Evolutionary conservation across 1,140 invertebrate species (phyloP), one percentile per base, ranked within the genome.

Genomic region (Lycorma delicatula): DNA sequence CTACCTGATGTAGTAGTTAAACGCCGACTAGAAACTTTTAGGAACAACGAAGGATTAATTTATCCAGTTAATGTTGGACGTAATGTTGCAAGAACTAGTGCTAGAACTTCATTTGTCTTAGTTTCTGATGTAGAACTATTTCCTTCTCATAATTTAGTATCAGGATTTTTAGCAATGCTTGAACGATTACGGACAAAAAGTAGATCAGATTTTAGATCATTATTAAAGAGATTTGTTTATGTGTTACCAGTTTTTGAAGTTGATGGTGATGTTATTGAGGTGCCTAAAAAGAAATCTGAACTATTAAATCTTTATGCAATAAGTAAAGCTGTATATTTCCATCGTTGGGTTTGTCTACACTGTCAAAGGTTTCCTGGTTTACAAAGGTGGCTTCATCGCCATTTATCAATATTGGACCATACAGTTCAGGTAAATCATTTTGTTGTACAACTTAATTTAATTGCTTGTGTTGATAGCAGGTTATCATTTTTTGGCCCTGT

Each of bases 31-130:
- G 26, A 52, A 22, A 62, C 62, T 18, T 63, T 61, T 54, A 51
- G 63, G 28, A 34, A 51, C 31, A 16, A 26, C 20, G 38, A 61
- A 28, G 52, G 28, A 11, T 44, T 86, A 64, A 73, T 78, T 13
- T 90, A 89, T 72, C 86, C 86, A 0, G 83, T 90, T 59, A 89
- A 90, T 64, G 83, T 88, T 0, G 84, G 79, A 1, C 77, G 87
- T 63, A 87, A 87, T 61, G 79, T 81, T 1, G 85, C 85, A 0
- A 74, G 83, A 57, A 74, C 72, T 41, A 75, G 78, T 13, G 77
- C 83, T 1, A 69, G 67, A 26, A 85, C 84, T 9, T 71, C 76
- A 53, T 81, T 83, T 66, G 80, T 90, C 51, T 71, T 91, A 63
- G 87, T 87, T 0, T 83, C 83, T 5, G 87, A 90, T 68, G 82